Conservation (phyloP, 2,113 vertebrate genomes). For the Fregata magnificens region DNA sequence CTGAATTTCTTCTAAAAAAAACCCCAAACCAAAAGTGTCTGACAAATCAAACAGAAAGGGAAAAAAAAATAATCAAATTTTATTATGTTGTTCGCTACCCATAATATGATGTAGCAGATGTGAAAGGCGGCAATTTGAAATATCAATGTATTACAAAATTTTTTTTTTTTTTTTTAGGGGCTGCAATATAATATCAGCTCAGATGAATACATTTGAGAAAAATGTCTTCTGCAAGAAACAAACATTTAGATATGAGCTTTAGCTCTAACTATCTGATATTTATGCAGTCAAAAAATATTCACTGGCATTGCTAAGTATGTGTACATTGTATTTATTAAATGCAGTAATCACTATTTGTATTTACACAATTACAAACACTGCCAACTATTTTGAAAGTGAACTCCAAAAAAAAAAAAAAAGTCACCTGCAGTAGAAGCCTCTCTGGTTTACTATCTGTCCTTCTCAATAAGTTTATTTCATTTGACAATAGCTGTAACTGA, state of each 20-base stretch:
- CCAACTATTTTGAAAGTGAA: neutral
- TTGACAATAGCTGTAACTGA: neutral
- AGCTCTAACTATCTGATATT: neutral
- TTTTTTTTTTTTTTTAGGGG: neutral
- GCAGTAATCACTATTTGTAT: neutral
- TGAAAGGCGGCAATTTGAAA: neutral
- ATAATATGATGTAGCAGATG: neutral
- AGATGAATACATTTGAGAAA: neutral
- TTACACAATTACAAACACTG: neutral
- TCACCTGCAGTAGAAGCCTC: neutral
- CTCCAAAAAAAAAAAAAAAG: neutral
- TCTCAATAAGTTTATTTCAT: neutral
- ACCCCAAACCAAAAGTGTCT: too few species aligned
- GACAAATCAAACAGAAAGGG: neutral
- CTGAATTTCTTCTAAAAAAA: neutral
- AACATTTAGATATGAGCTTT: neutral
- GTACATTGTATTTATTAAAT: neutral
- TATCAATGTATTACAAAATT: fast-evolving
- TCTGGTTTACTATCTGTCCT: neutral
- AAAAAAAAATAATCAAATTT: neutral
- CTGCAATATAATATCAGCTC: neutral
- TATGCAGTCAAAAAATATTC: neutral
- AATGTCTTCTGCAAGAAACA: neutral
- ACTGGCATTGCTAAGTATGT: neutral
- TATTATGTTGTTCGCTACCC: neutral